A percentile compares a stretch with the other conserved stretches of the same genome.
Evolutionary conservation across 2,888 invertebrate species (phyloP).

Genomic region (Herminia tarsipennalis): DNA sequence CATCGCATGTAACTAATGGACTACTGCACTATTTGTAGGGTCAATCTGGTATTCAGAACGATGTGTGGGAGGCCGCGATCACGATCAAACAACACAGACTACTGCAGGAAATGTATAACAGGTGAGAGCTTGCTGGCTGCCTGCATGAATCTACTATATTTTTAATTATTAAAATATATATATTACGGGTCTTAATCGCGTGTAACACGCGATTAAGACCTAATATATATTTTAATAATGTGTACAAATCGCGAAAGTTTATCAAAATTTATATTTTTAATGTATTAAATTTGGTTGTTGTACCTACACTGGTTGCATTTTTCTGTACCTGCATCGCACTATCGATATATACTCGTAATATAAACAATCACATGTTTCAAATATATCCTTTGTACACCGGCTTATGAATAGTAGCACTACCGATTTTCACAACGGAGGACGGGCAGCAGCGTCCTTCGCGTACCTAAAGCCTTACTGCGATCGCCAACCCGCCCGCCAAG

Average conservation of each 20-base stretch:
- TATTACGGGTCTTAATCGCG: too few species aligned
- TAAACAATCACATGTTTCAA: background rate
- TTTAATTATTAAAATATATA: too few species aligned
- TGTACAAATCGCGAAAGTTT: too few species aligned
- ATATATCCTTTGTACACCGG: background rate
- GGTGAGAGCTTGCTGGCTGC: slow-evolving; percentile 54
- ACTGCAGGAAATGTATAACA: slow-evolving; percentile 82
- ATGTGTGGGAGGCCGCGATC: slow-evolving; percentile 89
- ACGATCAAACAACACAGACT: slow-evolving; percentile 87
- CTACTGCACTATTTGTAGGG: slow-evolving; percentile 54
- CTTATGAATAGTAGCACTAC: too few species aligned
- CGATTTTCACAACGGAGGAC: too few species aligned
- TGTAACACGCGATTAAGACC: too few species aligned
- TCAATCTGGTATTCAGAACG: slow-evolving; percentile 78
- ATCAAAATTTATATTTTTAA: too few species aligned
- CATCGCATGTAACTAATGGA: slow-evolving; percentile 8
- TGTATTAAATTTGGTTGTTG: background rate
- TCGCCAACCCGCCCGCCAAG: too few species aligned
- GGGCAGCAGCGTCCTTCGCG: too few species aligned
- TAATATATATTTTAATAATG: too few species aligned
- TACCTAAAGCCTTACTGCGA: too few species aligned
- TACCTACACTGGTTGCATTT: too few species aligned
- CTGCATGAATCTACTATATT: slow-evolving; percentile 4
- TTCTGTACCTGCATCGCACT: slow-evolving; percentile 15
- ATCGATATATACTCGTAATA: slow-evolving; percentile 1